A percentile compares a stretch with the other conserved stretches of the same genome.
These are phyloP conservation scores for Synanthedon andrenaeformis DNA, from an alignment of 2,888 invertebrate species.

Conservation along the genomic window DNA sequence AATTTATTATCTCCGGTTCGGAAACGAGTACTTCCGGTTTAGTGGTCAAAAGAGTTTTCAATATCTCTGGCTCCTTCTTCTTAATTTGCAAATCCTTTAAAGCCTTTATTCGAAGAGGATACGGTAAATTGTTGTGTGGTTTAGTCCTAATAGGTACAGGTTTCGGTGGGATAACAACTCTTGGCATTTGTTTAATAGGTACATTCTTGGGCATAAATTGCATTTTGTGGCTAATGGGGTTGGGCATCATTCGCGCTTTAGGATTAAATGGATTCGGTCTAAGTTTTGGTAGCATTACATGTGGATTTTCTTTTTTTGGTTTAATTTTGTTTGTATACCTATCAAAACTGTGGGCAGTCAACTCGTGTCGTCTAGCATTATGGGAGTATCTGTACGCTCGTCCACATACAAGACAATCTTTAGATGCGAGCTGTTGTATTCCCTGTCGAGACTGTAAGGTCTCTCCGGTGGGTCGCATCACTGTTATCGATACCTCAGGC, in stretches of 20 bases:
- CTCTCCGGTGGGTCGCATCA: slow-evolving; percentile 58
- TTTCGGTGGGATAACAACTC: slow-evolving; percentile 40
- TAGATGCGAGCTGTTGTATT: slow-evolving; percentile 62
- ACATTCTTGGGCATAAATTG: slow-evolving; percentile 42
- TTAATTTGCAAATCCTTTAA: slow-evolving; percentile 65
- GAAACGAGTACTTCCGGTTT: slow-evolving; percentile 60
- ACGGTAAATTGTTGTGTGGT: slow-evolving; percentile 50
- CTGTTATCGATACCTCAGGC: slow-evolving; percentile 62
- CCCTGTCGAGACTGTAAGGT: slow-evolving; percentile 56
- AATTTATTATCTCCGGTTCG: slow-evolving; percentile 61
- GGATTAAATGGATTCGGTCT: slow-evolving; percentile 65
- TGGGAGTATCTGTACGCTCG: slow-evolving; percentile 64
- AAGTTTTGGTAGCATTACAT: slow-evolving; percentile 51
- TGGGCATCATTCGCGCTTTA: slow-evolving; percentile 62
- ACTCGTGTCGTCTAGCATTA: slow-evolving; percentile 62
- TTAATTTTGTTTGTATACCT: slow-evolving; percentile 62
- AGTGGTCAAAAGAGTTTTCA: slow-evolving; percentile 59
- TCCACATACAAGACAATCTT: slow-evolving; percentile 62
- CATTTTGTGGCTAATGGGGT: slow-evolving; percentile 60
- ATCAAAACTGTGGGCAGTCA: slow-evolving; percentile 59
- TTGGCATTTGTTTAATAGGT: slow-evolving; percentile 37
- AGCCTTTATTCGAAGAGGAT: slow-evolving; percentile 61
- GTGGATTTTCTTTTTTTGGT: slow-evolving; percentile 33
- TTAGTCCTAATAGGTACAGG: slow-evolving; percentile 53
- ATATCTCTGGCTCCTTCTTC: slow-evolving; percentile 62